Base-by-base conservation (phyloP, 2,888 invertebrate species). In the Lochmaea capreae region DNA sequence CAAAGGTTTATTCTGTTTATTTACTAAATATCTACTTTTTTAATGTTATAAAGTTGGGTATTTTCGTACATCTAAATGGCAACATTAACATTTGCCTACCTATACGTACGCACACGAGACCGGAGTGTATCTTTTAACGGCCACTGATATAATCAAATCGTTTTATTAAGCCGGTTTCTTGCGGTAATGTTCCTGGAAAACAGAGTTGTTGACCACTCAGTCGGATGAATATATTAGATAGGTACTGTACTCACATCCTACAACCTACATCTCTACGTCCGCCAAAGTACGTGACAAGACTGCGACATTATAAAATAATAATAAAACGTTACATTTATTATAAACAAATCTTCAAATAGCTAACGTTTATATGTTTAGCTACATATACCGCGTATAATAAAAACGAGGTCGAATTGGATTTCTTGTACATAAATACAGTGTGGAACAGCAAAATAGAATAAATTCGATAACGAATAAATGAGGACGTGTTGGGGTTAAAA, bases 81-180 rank as follows among this genome's bases (percentile, higher is more conserved):
- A 33, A 54, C 54, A 39, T 54, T 26, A 33, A 54, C 33, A 16
- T 18, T 10, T 43, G 16, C 62, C 63, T 43, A 67, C 67, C 42
- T 67, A 12, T 63, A 70, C 39, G 62, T 49, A 49, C n/a, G 33
- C 54, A 70, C 63, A 69, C 63, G 54, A 65, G 65, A 54, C 65
- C 74, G 18, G 54, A 63, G 43, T 67, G 65, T 67, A 68, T 68
- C 59, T 74, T 68, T 67, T 16, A 71, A 59, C 67, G 71, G 54
- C 74, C 68, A 46, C 76, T 75, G 78, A 78, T 78, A 67, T 76
- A 70, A 79, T 79, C 77, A 77, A 77, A 77, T 75, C 71, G 72
- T 76, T 76, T 79, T 74, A 74, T 73, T 78, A 75, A 73, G 74
- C 78, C 67, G 73, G 77, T 79, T 78, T 75, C 54, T 73, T 73